Base-by-base conservation (phyloP, 2,797 vertebrate species). In the Platalea minor region DNA sequence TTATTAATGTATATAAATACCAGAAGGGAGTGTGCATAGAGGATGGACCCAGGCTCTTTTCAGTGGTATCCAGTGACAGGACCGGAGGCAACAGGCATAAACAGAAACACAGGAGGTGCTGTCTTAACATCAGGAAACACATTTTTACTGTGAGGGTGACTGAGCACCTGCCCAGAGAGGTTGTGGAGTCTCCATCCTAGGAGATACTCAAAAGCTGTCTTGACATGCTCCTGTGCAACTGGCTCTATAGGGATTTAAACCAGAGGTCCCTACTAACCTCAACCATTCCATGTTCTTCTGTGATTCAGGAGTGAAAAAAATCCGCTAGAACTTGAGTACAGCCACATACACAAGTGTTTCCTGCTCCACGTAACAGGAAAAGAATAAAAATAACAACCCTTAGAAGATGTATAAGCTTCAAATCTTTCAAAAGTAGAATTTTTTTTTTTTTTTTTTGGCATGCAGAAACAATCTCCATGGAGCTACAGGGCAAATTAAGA, bases 381-480 rank as follows among this genome's bases (percentile, higher is more conserved):
- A 77, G 1, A 53, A 45, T 37, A 57, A 41, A 76, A 73, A 63
- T 35, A 53, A 21, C 4, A 31, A 9, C 13, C 1, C 6, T 29
- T 61, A 77, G 39, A 83, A 81, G 39, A 11, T 39, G 13, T 23
- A 5, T 74, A 33, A 8, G 1, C 23, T 54, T 54, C 16, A 65
- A 33, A 67, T 26, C 0, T 53, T 88, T 54, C 26, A 54, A 56
- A 83, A 78, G 13, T 19, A 61, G 46, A 60, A 59, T n/a, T 1
- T 1, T 15, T 33, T 57, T 12, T 1, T 15, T 15, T 57, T 12
- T 20, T 46, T n/a, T 13, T 35, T 7, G 21, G 1, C 2, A 33
- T 17, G 15, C 8, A 48, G 67, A 53, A 57, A 7, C 2, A 10
- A 15, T 54, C 14, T 59, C 28, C 17, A 3, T 60, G 35, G n/a